Evolutionary conservation across 2,113 vertebrate genomes (phyloP).

Genomic region (Melanerpes aurifrons): DNA sequence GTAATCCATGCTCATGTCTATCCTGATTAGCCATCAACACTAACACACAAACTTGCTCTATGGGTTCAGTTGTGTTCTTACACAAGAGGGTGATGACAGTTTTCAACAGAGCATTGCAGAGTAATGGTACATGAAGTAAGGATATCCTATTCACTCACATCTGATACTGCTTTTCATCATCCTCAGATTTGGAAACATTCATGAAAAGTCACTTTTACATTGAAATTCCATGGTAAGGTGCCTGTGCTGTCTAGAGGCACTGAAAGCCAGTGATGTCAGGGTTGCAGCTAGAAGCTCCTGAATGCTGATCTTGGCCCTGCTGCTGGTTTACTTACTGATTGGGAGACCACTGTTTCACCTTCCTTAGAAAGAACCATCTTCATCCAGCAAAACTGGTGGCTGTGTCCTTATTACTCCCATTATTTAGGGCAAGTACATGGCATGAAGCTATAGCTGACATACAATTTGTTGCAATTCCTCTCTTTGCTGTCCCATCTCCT

Average conservation of each 20-base stretch:
- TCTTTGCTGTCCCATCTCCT: background rate
- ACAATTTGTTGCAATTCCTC: background rate
- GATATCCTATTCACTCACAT: background rate
- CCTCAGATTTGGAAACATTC: background rate
- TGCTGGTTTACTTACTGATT: background rate
- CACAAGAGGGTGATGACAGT: background rate
- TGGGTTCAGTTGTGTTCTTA: background rate
- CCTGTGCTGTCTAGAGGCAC: background rate
- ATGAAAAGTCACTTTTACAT: background rate
- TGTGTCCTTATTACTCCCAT: background rate
- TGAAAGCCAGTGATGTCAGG: background rate
- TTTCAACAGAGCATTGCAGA: slow-evolving; percentile 8
- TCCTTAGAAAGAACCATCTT: background rate
- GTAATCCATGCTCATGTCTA: background rate
- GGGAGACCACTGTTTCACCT: background rate
- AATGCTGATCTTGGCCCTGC: background rate
- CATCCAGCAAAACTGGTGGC: background rate
- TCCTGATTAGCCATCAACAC: background rate
- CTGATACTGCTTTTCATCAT: background rate
- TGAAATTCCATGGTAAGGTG: background rate
- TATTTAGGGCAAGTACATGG: background rate
- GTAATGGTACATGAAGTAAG: background rate
- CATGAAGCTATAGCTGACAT: background rate
- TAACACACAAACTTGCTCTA: background rate
- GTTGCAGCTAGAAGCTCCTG: background rate